These are phyloP conservation scores for Hirtodrosophila alboralis DNA, from an alignment of 2,888 invertebrate genomes.

Conservation along the genomic window DNA sequence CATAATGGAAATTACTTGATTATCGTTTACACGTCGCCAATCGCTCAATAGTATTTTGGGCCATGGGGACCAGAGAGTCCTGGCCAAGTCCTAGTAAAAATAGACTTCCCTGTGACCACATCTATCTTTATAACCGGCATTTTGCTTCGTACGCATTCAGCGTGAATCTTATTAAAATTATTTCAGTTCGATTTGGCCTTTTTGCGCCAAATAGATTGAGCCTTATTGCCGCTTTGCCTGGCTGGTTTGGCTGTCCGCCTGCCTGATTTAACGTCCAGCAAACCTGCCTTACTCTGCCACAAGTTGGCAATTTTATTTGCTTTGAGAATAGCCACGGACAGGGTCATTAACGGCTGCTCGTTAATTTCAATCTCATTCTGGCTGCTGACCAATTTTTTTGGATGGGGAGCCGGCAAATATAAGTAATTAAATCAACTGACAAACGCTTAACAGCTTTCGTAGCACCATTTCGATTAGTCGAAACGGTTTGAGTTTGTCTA, in stretches of 20 bases:
- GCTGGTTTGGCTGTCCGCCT: background rate
- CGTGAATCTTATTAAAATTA: slow-evolving; percentile 61
- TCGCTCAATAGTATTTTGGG: slow-evolving; percentile 69
- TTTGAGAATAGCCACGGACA: slow-evolving; percentile 27
- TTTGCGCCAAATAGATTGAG: slow-evolving; percentile 7
- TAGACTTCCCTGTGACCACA: slow-evolving; percentile 40
- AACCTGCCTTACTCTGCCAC: slow-evolving; percentile 13
- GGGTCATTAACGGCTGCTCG: slow-evolving; percentile 70
- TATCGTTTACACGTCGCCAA: slow-evolving; percentile 79
- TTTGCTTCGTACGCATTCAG: slow-evolving; percentile 7
- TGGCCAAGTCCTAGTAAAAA: slow-evolving; percentile 34
- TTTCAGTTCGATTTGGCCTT: slow-evolving; percentile 40
- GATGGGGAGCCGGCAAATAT: slow-evolving; percentile 16
- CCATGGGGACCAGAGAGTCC: too few relatives aligned
- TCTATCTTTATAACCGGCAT: slow-evolving; percentile 2
- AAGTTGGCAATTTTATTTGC: slow-evolving; percentile 45
- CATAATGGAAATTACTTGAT: slow-evolving; percentile 79
- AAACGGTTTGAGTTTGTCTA: slow-evolving; percentile 45
- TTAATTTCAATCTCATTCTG: slow-evolving; percentile 64
- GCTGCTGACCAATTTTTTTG: slow-evolving; percentile 42
- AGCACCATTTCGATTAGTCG: slow-evolving; percentile 38
- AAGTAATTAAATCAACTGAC: slow-evolving; percentile 58
- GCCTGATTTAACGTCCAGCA: slow-evolving; percentile 1
- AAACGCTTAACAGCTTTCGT: slow-evolving; percentile 38
- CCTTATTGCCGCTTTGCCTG: background rate